Evolutionary conservation across 1,140 invertebrate genomes (phyloP).

Genomic region (Piezodorus guildinii): DNA sequence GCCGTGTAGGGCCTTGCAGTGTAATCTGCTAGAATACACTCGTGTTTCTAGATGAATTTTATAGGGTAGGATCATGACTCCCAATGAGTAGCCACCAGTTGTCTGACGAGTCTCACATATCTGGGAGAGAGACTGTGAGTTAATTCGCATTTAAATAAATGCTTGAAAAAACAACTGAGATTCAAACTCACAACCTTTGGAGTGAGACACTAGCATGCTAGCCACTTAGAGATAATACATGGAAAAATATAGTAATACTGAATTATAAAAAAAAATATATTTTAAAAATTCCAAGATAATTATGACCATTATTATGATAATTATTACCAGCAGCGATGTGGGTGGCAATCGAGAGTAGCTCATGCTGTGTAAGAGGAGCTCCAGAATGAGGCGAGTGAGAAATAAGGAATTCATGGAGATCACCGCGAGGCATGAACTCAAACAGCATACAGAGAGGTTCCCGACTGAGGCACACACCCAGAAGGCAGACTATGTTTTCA

Average conservation of each 20-base stretch:
- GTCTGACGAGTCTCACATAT: too few relatives aligned
- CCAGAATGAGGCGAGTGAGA: conserved; percentile 70
- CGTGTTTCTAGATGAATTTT: too few relatives aligned
- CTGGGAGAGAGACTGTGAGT: too few relatives aligned
- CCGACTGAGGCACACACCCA: conserved; percentile 82
- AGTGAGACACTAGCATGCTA: too few relatives aligned
- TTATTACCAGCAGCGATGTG: conserved; percentile 74
- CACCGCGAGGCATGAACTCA: conserved; percentile 90
- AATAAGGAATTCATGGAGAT: conserved; percentile 89
- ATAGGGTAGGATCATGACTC: too few relatives aligned
- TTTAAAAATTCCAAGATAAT: not conserved
- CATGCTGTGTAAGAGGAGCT: conserved; percentile 59
- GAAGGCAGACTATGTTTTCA: conserved; percentile 89
- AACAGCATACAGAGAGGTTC: conserved; percentile 93
- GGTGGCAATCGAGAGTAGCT: conserved; percentile 72
- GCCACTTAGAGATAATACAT: too few relatives aligned
- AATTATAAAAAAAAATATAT: not conserved
- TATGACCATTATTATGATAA: not conserved
- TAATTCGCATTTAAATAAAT: too few relatives aligned
- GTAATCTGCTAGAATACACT: too few relatives aligned
- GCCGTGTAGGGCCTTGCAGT: too few relatives aligned
- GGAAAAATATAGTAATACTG: not conserved
- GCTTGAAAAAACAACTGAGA: too few relatives aligned
- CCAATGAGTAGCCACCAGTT: too few relatives aligned
- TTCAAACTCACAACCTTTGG: too few relatives aligned